Evolutionary conservation across 2,888 invertebrate species (phyloP).

Genomic region (Macrostomum cliftonense): DNA sequence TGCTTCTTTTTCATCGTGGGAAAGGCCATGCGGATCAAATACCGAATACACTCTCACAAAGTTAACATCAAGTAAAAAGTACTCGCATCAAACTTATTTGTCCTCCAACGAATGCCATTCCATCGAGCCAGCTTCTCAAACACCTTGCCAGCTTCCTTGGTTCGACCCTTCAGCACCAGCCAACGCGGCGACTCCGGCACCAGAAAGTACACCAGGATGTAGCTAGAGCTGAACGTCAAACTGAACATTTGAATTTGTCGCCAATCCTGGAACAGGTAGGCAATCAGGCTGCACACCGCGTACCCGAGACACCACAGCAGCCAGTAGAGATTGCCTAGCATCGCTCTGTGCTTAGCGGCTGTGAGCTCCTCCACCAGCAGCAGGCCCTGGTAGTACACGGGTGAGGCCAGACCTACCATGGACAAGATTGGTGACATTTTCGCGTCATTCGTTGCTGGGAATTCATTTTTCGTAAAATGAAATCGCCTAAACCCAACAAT

Average conservation of each 20-base stretch:
- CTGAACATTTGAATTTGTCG: background rate
- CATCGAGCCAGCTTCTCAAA: slow-evolving; percentile 1
- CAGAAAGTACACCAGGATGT: background rate
- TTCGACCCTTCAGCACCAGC: slow-evolving; percentile 3
- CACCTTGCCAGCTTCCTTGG: slow-evolving; percentile 1
- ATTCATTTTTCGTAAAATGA: too few species aligned
- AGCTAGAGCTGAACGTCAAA: too few species aligned
- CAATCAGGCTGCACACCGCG: background rate
- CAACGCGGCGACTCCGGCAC: slow-evolving; percentile 8
- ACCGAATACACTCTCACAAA: too few species aligned
- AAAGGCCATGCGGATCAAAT: too few species aligned
- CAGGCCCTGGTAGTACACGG: background rate
- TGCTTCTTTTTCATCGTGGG: too few species aligned
- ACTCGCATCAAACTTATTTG: too few species aligned
- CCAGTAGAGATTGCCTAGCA: slow-evolving; percentile 6
- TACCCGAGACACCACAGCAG: slow-evolving; percentile 3
- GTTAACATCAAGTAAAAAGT: too few species aligned
- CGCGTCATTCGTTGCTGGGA: too few species aligned
- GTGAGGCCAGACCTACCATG: background rate
- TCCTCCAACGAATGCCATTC: background rate
- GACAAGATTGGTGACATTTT: too few species aligned
- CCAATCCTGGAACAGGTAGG: background rate
- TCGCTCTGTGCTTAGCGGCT: background rate
- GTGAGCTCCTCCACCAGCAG: background rate
- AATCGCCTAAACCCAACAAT: too few species aligned